Evolutionary conservation across 1,140 invertebrate genomes (phyloP).

Genomic region (Leptinotarsa undecemlineata): DNA sequence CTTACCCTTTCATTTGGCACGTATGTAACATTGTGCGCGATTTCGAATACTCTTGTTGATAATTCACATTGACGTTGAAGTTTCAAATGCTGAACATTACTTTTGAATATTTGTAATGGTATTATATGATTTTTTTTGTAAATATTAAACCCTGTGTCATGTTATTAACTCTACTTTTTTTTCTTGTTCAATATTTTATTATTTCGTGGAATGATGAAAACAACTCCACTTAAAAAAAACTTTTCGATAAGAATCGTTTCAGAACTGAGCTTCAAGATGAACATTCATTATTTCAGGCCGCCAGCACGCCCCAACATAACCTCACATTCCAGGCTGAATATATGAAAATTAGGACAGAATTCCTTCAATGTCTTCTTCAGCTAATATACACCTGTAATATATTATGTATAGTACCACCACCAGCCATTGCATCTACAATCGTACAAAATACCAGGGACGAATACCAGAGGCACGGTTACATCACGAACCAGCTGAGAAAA

Average conservation of each 20-base stretch:
- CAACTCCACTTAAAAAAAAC: no score
- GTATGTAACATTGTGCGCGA: no score
- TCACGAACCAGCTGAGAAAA: slow-evolving; percentile 80
- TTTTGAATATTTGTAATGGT: no score
- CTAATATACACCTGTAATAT: slow-evolving; percentile 79
- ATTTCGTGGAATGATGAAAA: no score
- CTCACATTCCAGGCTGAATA: slow-evolving; percentile 81
- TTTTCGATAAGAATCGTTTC: background rate
- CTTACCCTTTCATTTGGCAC: no score
- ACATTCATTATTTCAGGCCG: slow-evolving; percentile 58
- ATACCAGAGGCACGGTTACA: slow-evolving; percentile 79
- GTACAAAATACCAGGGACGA: slow-evolving; percentile 80
- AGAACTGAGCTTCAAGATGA: background rate
- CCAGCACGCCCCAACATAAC: slow-evolving; percentile 67
- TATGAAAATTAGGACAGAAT: slow-evolving; percentile 72
- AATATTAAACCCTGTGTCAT: no score
- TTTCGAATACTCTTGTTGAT: no score
- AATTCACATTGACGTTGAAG: no score
- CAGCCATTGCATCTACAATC: slow-evolving; percentile 84
- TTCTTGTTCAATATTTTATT: no score
- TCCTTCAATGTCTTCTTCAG: slow-evolving; percentile 75
- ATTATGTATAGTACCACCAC: slow-evolving; percentile 87
- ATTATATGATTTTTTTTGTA: no score
- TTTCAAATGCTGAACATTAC: no score
- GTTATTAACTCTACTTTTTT: no score